phyloP scores from a whole-genome alignment of 2,797 vertebrate species.

The Pelobates cultripes region DNA sequence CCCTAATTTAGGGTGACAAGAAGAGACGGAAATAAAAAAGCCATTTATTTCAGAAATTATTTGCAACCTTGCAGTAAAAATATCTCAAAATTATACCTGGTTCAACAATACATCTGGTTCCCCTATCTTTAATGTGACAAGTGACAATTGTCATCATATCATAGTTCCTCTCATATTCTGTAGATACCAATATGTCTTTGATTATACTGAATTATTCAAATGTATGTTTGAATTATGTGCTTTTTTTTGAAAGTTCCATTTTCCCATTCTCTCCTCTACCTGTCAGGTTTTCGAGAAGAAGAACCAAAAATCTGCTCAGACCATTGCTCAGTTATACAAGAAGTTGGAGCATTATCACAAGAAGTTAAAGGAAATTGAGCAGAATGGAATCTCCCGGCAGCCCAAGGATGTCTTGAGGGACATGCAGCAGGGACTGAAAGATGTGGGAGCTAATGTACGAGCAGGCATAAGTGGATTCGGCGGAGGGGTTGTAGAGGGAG shows the following conservation, averaged over 20 bases:
- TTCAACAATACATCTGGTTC: no score
- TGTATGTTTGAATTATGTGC: background rate
- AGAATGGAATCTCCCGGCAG: constrained; percentile 93
- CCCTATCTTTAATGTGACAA: no score
- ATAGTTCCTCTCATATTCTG: no score
- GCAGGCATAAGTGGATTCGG: constrained; percentile 96
- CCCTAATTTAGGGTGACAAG: no score
- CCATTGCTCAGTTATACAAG: constrained; percentile 96
- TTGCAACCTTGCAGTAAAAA: no score
- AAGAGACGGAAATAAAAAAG: no score
- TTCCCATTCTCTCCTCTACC: background rate
- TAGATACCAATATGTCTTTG: no score
- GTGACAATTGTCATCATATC: no score
- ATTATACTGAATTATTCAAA: no score
- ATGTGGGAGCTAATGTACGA: constrained; percentile 91
- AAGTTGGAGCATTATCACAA: constrained; percentile 96
- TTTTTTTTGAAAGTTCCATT: background rate
- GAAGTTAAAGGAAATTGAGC: constrained; percentile 95
- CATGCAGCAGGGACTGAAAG: constrained; percentile 97
- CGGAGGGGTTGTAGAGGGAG: constrained; percentile 92
- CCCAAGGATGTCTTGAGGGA: constrained; percentile 96
- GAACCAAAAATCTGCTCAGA: constrained; percentile 98
- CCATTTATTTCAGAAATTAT: no score
- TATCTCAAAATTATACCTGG: no score
- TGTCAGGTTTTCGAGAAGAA: constrained; percentile 93